phyloP scores from a whole-genome alignment of 2,113 vertebrate genomes.

The Heterotis niloticus region DNA sequence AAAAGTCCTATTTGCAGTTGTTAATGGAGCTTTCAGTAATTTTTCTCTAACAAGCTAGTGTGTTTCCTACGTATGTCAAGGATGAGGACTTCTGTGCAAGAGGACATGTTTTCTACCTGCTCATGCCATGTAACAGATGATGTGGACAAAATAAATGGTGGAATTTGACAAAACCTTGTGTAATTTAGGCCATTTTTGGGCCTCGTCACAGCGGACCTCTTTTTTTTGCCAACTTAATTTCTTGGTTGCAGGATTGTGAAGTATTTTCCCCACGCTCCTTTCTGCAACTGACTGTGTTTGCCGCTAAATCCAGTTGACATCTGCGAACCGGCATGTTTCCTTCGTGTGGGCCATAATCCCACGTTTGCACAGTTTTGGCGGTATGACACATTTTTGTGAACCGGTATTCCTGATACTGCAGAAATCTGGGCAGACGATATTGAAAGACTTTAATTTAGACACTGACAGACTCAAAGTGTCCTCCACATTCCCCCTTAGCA shows the following conservation, averaged over 20 bases:
- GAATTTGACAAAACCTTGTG: neutral
- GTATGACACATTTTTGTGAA: neutral
- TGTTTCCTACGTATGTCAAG: neutral
- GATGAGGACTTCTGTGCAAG: neutral
- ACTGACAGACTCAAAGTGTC: neutral
- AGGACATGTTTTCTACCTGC: neutral
- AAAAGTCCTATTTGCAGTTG: neutral
- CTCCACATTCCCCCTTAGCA: neutral
- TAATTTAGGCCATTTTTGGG: constrained; percentile 6
- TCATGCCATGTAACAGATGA: neutral
- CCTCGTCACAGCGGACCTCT: neutral
- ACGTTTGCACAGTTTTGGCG: neutral
- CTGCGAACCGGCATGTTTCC: constrained; percentile 11
- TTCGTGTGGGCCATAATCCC: constrained; percentile 6
- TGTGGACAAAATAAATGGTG: neutral
- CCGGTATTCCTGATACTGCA: neutral
- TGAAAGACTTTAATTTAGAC: neutral
- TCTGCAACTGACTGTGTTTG: neutral
- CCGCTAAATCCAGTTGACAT: constrained; percentile 19
- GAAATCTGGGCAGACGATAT: neutral
- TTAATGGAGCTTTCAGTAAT: constrained; percentile 1
- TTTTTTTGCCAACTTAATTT: neutral
- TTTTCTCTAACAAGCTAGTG: neutral
- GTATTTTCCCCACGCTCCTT: neutral
- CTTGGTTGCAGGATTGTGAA: neutral